Evolutionary conservation across 2,888 invertebrate genomes (phyloP).

Genomic region (Trachelus tabidus): DNA sequence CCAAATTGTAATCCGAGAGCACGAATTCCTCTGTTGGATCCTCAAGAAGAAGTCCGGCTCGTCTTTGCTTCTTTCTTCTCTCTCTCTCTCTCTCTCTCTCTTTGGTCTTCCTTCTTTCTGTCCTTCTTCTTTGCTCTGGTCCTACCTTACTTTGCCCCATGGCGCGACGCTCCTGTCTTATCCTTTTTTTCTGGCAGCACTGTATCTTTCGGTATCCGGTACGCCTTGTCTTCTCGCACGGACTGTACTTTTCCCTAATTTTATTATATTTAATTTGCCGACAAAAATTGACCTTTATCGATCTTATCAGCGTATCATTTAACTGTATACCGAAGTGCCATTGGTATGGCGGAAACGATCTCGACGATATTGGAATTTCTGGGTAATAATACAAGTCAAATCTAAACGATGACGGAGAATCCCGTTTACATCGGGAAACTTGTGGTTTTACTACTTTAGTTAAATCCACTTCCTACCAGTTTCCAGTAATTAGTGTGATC

Average conservation of each 20-base stretch:
- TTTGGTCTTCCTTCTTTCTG: too few relatives aligned
- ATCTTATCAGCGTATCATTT: too few relatives aligned
- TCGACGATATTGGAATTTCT: neutral
- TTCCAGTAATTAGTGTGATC: neutral
- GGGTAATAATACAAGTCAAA: neutral
- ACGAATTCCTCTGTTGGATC: constrained; percentile 41
- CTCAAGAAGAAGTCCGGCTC: neutral
- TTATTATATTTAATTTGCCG: neutral
- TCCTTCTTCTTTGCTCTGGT: too few relatives aligned
- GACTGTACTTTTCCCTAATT: too few relatives aligned
- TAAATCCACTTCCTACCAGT: neutral
- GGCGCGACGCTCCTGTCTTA: too few relatives aligned
- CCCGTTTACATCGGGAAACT: neutral
- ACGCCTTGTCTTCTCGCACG: too few relatives aligned
- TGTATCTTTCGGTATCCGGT: too few relatives aligned
- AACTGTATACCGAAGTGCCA: neutral
- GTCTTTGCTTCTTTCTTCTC: neutral
- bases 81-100: too few relatives aligned
- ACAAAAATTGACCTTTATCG: neutral
- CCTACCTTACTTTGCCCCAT: too few relatives aligned
- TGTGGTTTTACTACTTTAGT: neutral
- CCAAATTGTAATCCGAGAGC: constrained; percentile 63
- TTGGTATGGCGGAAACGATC: neutral
- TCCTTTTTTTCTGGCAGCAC: too few relatives aligned
- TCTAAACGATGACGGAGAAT: neutral